These are phyloP conservation scores for Sula dactylatra DNA, from an alignment of 2,113 vertebrate genomes.

Conservation along the genomic window DNA sequence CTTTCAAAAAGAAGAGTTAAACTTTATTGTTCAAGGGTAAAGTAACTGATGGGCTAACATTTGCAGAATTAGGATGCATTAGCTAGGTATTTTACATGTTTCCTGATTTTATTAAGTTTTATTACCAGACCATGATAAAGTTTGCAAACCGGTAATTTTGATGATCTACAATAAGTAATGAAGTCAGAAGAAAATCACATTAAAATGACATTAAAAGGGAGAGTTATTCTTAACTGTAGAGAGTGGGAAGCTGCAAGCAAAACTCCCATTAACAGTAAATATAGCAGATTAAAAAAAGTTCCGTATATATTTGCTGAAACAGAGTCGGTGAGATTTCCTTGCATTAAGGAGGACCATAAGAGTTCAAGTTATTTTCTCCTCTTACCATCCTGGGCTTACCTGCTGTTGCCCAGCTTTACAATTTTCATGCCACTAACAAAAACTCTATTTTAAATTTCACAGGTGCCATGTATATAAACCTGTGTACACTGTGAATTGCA, in stretches of 20 bases:
- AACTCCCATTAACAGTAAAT: conserved; percentile 23
- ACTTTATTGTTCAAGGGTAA: neutral
- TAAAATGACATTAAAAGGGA: conserved; percentile 8
- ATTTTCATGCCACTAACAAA: neutral
- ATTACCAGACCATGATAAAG: neutral
- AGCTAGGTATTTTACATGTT: neutral
- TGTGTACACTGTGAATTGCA: neutral
- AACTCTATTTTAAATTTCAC: neutral
- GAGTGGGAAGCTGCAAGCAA: neutral
- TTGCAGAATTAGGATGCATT: neutral
- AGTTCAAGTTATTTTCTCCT: neutral
- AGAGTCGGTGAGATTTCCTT: neutral
- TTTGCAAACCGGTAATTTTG: neutral
- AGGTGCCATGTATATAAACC: neutral
- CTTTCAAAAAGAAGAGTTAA: neutral
- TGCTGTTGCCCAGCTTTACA: neutral
- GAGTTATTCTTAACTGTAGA: neutral
- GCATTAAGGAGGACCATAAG: neutral
- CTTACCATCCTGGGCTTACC: neutral
- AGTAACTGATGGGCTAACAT: neutral
- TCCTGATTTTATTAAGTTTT: conserved; percentile 16
- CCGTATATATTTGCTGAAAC: neutral
- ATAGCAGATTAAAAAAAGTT: neutral
- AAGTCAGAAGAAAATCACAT: conserved; percentile 21
- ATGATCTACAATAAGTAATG: neutral